Evolutionary conservation across 2,888 invertebrate genomes (phyloP).

Genomic region (Magallana nippona): DNA sequence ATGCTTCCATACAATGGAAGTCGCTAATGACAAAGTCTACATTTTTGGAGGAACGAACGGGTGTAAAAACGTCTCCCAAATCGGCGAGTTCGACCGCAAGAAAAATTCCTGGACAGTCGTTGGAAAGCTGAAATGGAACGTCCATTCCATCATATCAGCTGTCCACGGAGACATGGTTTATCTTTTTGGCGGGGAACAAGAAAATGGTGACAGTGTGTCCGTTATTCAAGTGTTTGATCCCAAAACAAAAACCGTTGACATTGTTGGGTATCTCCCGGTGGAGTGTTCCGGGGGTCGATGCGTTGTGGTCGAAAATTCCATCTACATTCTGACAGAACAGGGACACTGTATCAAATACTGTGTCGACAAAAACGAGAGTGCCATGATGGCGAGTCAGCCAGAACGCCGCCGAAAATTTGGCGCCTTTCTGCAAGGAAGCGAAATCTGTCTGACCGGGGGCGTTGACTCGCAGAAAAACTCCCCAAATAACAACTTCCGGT

Average conservation of each 20-base stretch:
- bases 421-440: not conserved
- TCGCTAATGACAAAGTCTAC: conserved; percentile 19
- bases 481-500: not conserved
- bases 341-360: conserved; percentile 24
- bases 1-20: conserved; percentile 10
- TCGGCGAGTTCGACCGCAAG: conserved; percentile 41
- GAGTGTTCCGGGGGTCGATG: conserved; percentile 36
- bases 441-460: not conserved
- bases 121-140: conserved; percentile 24
- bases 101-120: conserved; percentile 39
- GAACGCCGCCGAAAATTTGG: not conserved
- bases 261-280: conserved; percentile 17
- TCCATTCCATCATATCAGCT: conserved; percentile 14
- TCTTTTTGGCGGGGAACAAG: conserved; percentile 22
- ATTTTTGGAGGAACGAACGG: conserved; percentile 19
- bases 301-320: not conserved
- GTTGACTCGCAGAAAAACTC: conserved; percentile 3
- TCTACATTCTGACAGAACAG: conserved; percentile 36
- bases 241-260: conserved; percentile 23
- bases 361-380: not conserved
- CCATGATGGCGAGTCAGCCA: not conserved
- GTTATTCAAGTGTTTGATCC: conserved; percentile 31
- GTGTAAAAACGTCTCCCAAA: conserved; percentile 29
- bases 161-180: conserved; percentile 16
- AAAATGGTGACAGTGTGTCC: conserved; percentile 10